Base-by-base conservation (phyloP, 2,888 invertebrate genomes). In the Autographa pulchrina region DNA sequence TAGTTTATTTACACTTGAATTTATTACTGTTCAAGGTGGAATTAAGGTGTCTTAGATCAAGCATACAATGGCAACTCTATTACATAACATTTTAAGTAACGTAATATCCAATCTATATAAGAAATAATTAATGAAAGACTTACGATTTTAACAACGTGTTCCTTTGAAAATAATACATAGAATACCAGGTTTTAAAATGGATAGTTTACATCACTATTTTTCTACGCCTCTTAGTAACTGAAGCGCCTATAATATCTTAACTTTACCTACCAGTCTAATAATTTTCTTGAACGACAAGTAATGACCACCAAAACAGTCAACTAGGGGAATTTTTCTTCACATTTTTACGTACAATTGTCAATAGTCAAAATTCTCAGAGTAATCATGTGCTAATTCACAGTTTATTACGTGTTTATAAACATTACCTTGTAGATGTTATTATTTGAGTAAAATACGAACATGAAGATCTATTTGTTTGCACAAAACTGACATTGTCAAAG, bases 371-470 rank as follows among this genome's bases (percentile, higher is more conserved):
- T 52, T 20, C 18, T 59, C 9, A 20, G 54, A 25, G 32, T 58
- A 74, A 74, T 75, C 48, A 75, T 66, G 71, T 75, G 68, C 59
- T 74, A 72, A 75, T 74, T 64, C 74, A 64, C 74, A 72, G 72
- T 78, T 72, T 66, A 74, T 78, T 74, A 78, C 74, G 70, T 75
- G 65, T 76, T 78, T 74, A 68, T 62, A 72, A 78, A 81, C 72
- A 74, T 86, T 84, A 81, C 88, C 85, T 87, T 87, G 87, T 84
- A 48, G 62, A 79, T 85, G 83, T 85, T 87, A 75, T 88, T 88
- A 82, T 89, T 88, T 88, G 83, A 83, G 77, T 82, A 79, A 85
- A 82, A 84, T 82, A 81, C 83, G 78, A 79, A 81, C 78, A 73
- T 74, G 75, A 82, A 75, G 83, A 80, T 83, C 83, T 83, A 69